phyloP scores from a whole-genome alignment of 2,113 vertebrate genomes.

The Odobenus rosmarus region DNA sequence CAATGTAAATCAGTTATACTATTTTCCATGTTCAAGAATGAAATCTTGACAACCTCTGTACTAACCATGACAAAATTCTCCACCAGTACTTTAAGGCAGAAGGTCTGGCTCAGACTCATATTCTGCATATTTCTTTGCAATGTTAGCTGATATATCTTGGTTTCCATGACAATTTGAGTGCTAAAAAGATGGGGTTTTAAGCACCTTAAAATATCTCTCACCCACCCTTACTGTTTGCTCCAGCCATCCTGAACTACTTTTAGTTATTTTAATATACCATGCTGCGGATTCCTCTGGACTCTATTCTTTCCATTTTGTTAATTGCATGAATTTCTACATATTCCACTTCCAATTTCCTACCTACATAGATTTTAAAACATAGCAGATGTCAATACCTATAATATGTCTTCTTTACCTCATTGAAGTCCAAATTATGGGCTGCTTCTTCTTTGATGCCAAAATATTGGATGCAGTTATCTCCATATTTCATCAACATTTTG shows the following conservation, averaged over 20 bases:
- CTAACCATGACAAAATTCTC: constrained; percentile 32
- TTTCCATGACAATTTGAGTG: constrained; percentile 30
- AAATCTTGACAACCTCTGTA: constrained; percentile 23
- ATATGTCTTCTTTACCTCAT: not conserved
- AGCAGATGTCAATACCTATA: not conserved
- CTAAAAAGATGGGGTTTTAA: not conserved
- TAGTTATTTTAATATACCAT: constrained; percentile 4
- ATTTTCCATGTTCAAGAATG: constrained; percentile 44
- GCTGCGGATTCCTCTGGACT: not conserved
- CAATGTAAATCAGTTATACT: constrained; percentile 50
- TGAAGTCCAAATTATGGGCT: not conserved
- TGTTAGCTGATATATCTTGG: not conserved
- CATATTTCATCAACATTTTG: not conserved
- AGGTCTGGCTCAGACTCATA: not conserved
- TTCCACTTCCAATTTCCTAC: not conserved
- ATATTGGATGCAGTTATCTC: not conserved
- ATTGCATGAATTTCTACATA: not conserved
- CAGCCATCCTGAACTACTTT: not conserved
- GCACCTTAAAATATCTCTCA: not conserved
- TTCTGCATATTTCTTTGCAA: constrained; percentile 32
- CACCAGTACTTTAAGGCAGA: not conserved
- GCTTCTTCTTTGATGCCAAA: not conserved
- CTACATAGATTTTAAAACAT: not conserved
- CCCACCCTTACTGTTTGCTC: not conserved
- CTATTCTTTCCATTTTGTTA: not conserved